Conservation (phyloP, 1,140 invertebrate genomes). For the Pogonomyrmex barbatus region DNA sequence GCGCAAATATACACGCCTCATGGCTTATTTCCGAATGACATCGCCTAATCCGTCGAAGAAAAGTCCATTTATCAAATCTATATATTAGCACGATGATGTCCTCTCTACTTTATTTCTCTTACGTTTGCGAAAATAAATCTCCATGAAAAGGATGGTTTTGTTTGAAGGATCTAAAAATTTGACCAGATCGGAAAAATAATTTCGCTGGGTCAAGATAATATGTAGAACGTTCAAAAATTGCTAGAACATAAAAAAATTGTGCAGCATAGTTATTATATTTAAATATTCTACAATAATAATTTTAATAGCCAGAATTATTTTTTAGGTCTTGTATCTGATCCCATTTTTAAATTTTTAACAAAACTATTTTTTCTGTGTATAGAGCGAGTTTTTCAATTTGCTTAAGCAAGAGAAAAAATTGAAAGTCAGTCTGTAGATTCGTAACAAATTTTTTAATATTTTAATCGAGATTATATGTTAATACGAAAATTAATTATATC, state of each 20-base stretch:
- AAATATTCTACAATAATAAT: too few species aligned
- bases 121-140: not conserved
- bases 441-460: not conserved
- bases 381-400: not conserved
- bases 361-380: too few species aligned
- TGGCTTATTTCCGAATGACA: not conserved
- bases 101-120: not conserved
- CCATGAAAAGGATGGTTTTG: too few species aligned
- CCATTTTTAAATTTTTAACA: too few species aligned
- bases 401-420: not conserved
- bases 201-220: too few species aligned
- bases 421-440: not conserved
- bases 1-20: constrained; percentile 22
- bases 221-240: too few species aligned
- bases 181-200: too few species aligned
- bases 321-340: too few species aligned
- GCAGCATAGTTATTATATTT: too few species aligned
- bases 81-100: not conserved
- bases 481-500: not conserved
- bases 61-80: not conserved
- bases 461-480: not conserved
- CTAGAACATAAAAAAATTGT: too few species aligned
- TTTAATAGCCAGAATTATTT: too few species aligned
- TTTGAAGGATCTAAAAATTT: too few species aligned
- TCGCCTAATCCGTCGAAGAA: not conserved